These are phyloP conservation scores for Hormiphora californensis DNA, from an alignment of 37 sponge, comb jelly and placozoan genomes.

Conservation along the genomic window DNA sequence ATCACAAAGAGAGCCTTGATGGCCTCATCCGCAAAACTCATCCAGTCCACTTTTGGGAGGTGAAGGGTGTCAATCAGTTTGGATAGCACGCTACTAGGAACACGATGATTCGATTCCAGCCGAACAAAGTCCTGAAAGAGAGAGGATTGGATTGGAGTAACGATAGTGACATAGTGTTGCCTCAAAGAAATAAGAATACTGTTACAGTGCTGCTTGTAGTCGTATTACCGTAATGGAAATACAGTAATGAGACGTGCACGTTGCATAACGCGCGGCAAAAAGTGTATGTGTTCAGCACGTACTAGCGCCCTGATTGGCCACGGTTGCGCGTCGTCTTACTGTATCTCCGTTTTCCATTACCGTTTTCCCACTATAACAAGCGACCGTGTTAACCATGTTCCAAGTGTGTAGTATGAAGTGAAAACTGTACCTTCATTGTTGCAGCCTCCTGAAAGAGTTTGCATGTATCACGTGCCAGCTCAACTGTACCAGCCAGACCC, in stretches of 20 bases:
- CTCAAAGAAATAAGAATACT: no score
- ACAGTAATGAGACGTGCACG: no score
- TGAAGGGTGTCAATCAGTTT: neutral
- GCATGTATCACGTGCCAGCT: constrained; percentile 24
- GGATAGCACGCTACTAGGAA: neutral
- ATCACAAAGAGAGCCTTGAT: constrained; percentile 64
- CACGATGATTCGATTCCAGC: neutral
- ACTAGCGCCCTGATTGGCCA: no score
- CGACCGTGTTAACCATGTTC: no score
- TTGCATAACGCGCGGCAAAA: no score
- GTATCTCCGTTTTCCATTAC: no score
- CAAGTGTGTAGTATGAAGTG: neutral
- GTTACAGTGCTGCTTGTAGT: no score
- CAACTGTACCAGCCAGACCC: neutral
- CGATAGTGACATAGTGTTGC: no score
- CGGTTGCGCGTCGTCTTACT: no score
- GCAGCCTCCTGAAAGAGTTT: neutral
- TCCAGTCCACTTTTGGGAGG: constrained; percentile 61
- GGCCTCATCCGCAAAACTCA: constrained; percentile 73
- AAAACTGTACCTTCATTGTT: neutral
- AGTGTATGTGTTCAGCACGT: no score
- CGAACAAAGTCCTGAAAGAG: neutral
- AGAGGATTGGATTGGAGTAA: neutral
- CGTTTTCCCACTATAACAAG: no score
- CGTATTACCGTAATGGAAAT: no score